Evolutionary conservation across 1,140 invertebrate genomes (phyloP).

Genomic region (Micrasema minimum): DNA sequence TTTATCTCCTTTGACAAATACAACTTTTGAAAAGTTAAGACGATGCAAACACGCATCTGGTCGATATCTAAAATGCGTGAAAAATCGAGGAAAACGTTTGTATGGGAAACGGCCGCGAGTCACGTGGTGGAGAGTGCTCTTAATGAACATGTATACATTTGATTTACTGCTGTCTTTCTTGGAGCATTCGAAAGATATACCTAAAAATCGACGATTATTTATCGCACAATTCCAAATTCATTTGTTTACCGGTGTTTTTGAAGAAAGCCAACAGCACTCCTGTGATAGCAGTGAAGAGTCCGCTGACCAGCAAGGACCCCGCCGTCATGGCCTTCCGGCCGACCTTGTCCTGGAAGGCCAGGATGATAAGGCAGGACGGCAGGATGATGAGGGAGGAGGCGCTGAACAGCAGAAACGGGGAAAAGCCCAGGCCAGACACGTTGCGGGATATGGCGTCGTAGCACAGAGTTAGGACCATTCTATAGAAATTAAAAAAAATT

Average conservation of each 20-base stretch:
- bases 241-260: conserved; percentile 22
- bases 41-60: no score
- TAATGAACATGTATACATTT: no score
- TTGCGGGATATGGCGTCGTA: conserved; percentile 74
- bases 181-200: no score
- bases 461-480: conserved; percentile 72
- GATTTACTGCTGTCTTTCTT: no score
- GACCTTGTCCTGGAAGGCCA: conserved; percentile 68
- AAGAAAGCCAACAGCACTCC: conserved; percentile 58
- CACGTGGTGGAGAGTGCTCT: no score
- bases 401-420: conserved; percentile 70
- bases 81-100: no score
- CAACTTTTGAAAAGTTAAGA: no score
- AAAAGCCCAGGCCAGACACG: conserved; percentile 69
- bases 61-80: no score
- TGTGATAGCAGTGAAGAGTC: conserved; percentile 63
- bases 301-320: conserved; percentile 66
- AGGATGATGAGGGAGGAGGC: conserved; percentile 68
- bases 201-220: no score
- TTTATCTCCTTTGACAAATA: no score
- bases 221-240: no score
- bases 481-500: conserved; percentile 46
- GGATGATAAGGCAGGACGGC: conserved; percentile 70
- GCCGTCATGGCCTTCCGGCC: conserved; percentile 71
- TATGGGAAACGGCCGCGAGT: no score